Conservation (phyloP, 2,888 invertebrate genomes). For the Diaphora mendica region DNA sequence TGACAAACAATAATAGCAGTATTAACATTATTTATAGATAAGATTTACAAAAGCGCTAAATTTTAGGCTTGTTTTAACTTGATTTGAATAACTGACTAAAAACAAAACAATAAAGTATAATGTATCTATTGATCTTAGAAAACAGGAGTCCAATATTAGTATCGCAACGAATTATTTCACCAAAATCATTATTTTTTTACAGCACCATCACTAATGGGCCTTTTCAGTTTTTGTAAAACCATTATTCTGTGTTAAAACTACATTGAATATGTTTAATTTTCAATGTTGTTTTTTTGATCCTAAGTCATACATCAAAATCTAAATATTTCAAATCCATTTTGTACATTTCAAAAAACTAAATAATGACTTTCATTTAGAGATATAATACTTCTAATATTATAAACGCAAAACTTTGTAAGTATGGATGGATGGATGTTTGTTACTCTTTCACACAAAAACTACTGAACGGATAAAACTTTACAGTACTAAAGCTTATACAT, state of each 20-base stretch:
- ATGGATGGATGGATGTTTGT: too few species aligned
- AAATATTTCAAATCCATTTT: not conserved
- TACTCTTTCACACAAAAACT: too few species aligned
- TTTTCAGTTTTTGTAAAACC: too few species aligned
- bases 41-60: not conserved
- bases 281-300: not conserved
- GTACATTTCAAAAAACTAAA: not conserved
- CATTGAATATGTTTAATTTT: too few species aligned
- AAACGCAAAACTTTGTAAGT: too few species aligned
- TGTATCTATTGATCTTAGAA: not conserved
- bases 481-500: too few species aligned
- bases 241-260: too few species aligned
- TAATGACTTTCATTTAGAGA: not conserved
- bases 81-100: not conserved
- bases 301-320: not conserved
- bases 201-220: too few species aligned
- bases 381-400: too few species aligned
- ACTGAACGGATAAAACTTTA: too few species aligned
- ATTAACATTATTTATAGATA: not conserved
- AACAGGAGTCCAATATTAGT: not conserved
- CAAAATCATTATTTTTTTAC: too few species aligned
- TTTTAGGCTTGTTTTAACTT: not conserved
- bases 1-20: not conserved
- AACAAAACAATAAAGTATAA: not conserved
- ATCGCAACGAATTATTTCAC: not conserved